These are phyloP conservation scores for Ganaspis sp. DNA, from an alignment of 1,140 invertebrate species.

Conservation along the genomic window DNA sequence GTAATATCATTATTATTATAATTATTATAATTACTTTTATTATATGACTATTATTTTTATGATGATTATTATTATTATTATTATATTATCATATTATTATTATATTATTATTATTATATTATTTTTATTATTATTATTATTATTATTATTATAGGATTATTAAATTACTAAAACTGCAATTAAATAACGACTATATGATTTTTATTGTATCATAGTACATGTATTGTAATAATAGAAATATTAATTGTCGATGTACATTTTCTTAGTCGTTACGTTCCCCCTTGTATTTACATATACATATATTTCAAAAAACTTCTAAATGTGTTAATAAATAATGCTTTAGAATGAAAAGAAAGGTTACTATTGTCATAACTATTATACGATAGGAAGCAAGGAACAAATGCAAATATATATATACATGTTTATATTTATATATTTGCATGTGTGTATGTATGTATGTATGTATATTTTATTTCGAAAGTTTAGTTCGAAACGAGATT, in stretches of 20 bases:
- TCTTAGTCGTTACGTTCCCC: slow-evolving; percentile 61
- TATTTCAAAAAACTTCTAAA: slow-evolving; percentile 66
- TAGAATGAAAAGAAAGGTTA: not conserved
- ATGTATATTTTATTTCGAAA: slow-evolving; percentile 64
- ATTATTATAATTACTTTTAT: slow-evolving; percentile 42
- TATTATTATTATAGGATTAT: no score
- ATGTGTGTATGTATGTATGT: no score
- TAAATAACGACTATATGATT: slow-evolving; percentile 61
- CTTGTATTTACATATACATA: slow-evolving; percentile 59
- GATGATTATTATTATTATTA: slow-evolving; percentile 42
- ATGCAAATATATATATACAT: slow-evolving; percentile 34
- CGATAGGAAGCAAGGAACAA: slow-evolving; percentile 40
- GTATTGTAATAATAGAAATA: slow-evolving; percentile 59
- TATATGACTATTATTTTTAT: slow-evolving; percentile 40
- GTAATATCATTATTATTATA: slow-evolving; percentile 39
- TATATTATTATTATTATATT: slow-evolving; percentile 41
- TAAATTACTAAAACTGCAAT: slow-evolving; percentile 45
- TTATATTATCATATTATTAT: no score
- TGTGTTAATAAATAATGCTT: slow-evolving; percentile 61
- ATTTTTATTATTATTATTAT: slow-evolving; percentile 50
- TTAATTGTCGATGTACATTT: slow-evolving; percentile 66
- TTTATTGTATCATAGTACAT: slow-evolving; percentile 70
- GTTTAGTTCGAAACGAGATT: slow-evolving; percentile 60
- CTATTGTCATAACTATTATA: not conserved
- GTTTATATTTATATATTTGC: no score